phyloP scores from a whole-genome alignment of 2,888 invertebrate species.

The Mimachlamys varia region DNA sequence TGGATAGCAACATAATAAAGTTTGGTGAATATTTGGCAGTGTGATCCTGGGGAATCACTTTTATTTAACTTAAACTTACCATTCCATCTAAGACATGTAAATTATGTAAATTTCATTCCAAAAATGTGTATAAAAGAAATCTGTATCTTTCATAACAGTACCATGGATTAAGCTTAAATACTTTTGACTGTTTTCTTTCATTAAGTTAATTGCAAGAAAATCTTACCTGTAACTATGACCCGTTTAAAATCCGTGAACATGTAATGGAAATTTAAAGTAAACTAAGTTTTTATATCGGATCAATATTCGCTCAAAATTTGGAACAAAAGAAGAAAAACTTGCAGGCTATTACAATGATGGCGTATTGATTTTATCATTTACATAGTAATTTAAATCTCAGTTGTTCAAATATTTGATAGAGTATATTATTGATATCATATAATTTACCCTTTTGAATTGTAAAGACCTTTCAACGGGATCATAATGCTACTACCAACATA shows the following conservation, averaged over 20 bases:
- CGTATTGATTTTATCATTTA: background rate
- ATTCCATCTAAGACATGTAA: no score
- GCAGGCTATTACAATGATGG: background rate
- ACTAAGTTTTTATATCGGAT: background rate
- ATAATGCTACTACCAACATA: background rate
- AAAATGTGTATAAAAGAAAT: no score
- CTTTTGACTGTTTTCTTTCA: no score
- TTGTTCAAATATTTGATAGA: conserved; percentile 8
- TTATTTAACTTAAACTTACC: no score
- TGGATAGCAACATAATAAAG: no score
- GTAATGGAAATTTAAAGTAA: background rate
- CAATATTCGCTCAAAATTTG: background rate
- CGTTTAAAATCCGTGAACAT: background rate
- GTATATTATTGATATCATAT: background rate
- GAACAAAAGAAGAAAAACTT: background rate
- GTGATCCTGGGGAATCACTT: no score
- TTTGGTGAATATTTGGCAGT: no score
- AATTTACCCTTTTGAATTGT: background rate
- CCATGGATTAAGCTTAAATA: no score
- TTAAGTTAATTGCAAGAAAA: background rate
- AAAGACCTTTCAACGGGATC: background rate
- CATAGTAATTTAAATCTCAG: conserved; percentile 25
- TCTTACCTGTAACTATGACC: background rate
- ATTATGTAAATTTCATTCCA: no score
- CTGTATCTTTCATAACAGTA: no score